Base-by-base conservation (phyloP, 2,113 vertebrate species). In the Chaetops frenatus region DNA sequence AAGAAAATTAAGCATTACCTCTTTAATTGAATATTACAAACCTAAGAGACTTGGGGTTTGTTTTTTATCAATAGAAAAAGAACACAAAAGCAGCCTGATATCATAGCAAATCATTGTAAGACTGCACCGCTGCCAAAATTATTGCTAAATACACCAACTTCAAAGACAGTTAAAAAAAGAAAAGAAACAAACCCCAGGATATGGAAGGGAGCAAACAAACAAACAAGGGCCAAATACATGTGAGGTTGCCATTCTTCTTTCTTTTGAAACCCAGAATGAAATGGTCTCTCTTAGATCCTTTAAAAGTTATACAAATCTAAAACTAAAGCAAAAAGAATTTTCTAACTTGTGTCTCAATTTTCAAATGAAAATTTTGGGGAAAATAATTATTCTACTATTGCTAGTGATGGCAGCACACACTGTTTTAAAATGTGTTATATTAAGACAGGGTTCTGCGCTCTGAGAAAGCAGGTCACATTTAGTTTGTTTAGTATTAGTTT, bases 151-250 rank as follows among this genome's bases (percentile, higher is more conserved):
- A 76, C 45, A 65, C 40, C 50, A 70, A 88, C 85, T 95, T 96
- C 92, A 96, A 95, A 96, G 88, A 71, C 53, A 80, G 47, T 81
- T 73, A 72, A 81, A 95, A 88, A 65, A 65, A 77, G 65, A 81
- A 95, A 87, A 64, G 16, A 81, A 93, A 54, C 50, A 72, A 88
- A 81, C 86, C 88, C 91, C 72, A 81, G 77, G 42, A 84, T 89
- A 73, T 29, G 36, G 65, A 93, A 88, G 25, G 22, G 8, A 92
- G 78, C 40, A 92, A 97, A 86, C 66, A 95, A 93, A 81, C 31
- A 96, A 92, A 81, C 42, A 90, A 88, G 76, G 35, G 54, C 64
- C 71, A 92, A 92, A 81, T 66, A 91, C 3, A 88, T 48, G 60
- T 10, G 24, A 40, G 2, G 16, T 15, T 78, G 60, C 53, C 60